Evolutionary conservation across 2,888 invertebrate species (phyloP).

Genomic region (Pristionchus maxplancki): DNA sequence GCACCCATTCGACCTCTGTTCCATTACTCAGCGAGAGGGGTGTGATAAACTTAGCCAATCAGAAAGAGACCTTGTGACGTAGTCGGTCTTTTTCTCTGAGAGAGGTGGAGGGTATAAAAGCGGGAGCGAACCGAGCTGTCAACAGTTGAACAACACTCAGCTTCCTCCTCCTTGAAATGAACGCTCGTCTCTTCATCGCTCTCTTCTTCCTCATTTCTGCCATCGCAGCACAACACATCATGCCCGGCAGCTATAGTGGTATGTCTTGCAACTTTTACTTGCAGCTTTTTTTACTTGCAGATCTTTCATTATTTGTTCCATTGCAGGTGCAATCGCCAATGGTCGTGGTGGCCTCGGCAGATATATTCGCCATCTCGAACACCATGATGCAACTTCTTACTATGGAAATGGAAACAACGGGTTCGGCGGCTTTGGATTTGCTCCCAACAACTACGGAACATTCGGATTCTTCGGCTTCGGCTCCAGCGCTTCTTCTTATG

Average conservation of each 20-base stretch:
- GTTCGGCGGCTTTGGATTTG: neutral
- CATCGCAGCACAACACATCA: neutral
- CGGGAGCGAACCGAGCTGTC: neutral
- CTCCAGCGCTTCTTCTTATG: neutral
- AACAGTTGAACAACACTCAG: neutral
- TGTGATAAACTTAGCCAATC: neutral
- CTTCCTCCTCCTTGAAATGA: neutral
- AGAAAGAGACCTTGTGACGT: constrained; percentile 31
- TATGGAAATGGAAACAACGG: neutral
- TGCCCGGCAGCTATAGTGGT: neutral
- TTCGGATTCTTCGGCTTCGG: constrained; percentile 17
- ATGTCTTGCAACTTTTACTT: neutral
- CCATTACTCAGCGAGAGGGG: neutral
- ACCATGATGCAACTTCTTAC: constrained; percentile 1
- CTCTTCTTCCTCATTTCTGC: constrained; percentile 26
- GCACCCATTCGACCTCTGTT: neutral
- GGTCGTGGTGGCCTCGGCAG: constrained; percentile 4
- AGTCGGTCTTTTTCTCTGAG: neutral
- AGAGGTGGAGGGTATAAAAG: neutral
- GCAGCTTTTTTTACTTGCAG: neutral
- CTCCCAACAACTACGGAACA: constrained; percentile 3
- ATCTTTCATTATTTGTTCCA: neutral
- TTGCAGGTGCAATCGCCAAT: neutral
- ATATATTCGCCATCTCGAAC: constrained; percentile 10
- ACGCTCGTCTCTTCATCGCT: neutral